These are phyloP conservation scores for Loriculus beryllinus DNA, from an alignment of 2,797 vertebrate genomes.

Conservation along the genomic window DNA sequence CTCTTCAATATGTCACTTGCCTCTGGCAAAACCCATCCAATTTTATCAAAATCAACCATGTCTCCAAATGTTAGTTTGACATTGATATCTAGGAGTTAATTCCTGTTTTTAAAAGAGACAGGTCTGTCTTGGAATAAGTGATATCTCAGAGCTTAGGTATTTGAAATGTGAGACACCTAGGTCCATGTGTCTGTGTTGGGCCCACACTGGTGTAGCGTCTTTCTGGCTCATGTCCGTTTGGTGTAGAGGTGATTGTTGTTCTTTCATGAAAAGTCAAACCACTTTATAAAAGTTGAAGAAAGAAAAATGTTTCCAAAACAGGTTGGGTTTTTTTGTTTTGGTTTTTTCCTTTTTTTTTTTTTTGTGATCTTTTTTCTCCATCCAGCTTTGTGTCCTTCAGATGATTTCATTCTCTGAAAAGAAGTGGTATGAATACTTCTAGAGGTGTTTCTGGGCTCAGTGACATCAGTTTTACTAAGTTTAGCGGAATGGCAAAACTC, in stretches of 20 bases:
- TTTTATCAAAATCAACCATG: neutral
- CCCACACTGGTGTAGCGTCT: neutral
- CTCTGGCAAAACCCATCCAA: neutral
- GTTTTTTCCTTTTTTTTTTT: no score
- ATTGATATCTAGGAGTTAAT: neutral
- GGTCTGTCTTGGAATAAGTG: neutral
- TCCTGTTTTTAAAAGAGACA: neutral
- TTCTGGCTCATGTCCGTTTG: neutral
- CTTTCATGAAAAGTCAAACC: neutral
- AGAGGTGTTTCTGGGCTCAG: neutral
- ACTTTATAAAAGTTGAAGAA: neutral
- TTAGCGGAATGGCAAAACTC: conserved; percentile 16
- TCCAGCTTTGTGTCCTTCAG: neutral
- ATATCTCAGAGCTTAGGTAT: neutral
- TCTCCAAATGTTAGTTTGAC: neutral
- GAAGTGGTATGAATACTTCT: neutral
- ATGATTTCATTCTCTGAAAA: neutral
- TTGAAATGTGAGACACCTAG: neutral
- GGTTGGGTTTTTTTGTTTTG: neutral
- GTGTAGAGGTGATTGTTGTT: neutral
- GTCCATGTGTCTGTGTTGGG: rapidly evolving
- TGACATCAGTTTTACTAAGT: conserved; percentile 39
- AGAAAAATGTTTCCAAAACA: neutral
- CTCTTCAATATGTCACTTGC: neutral
- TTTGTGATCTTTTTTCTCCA: neutral